These are phyloP conservation scores for Formica exsecta DNA, from an alignment of 1,140 invertebrate species.

Conservation along the genomic window DNA sequence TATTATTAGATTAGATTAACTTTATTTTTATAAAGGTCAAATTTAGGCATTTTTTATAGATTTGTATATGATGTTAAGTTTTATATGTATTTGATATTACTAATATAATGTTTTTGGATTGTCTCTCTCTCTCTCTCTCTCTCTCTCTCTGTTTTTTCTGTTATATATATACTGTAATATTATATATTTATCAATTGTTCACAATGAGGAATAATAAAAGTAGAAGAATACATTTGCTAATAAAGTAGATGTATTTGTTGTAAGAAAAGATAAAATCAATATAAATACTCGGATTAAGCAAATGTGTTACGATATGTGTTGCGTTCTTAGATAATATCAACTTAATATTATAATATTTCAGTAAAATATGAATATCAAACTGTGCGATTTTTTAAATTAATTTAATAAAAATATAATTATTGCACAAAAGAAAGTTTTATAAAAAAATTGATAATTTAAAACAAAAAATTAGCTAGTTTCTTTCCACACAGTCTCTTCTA, in stretches of 20 bases:
- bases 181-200: too few species aligned
- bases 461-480: too few species aligned
- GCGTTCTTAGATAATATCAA: not conserved
- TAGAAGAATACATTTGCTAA: not conserved
- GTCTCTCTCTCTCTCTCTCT: too few species aligned
- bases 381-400: not conserved
- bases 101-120: not conserved
- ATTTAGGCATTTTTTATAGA: not conserved
- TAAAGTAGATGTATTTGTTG: not conserved
- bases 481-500: too few species aligned
- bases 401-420: not conserved
- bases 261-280: not conserved
- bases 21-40: not conserved
- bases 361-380: slow-evolving; percentile 2
- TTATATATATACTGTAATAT: too few species aligned
- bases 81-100: not conserved
- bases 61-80: not conserved
- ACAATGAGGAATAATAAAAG: too few species aligned
- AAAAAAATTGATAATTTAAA: slow-evolving; percentile 1
- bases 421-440: not conserved
- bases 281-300: not conserved
- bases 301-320: not conserved
- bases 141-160: too few species aligned
- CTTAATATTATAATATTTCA: not conserved
- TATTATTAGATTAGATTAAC: slow-evolving; percentile 9